Evolutionary conservation across 2,113 vertebrate species (phyloP).

Genomic region (Spermophilus dauricus): DNA sequence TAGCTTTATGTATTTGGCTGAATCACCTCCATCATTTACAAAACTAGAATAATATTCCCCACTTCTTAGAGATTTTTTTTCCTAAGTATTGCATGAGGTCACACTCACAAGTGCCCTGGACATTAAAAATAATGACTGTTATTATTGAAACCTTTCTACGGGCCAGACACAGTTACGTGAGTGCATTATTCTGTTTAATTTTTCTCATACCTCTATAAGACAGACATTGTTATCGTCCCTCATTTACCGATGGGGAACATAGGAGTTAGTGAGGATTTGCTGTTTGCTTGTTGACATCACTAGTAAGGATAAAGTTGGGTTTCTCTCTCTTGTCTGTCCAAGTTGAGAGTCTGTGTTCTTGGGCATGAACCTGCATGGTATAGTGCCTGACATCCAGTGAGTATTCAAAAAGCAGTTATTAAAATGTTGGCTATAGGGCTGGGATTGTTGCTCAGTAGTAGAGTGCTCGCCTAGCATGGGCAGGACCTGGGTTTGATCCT

Average conservation of each 20-base stretch:
- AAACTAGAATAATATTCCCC: neutral
- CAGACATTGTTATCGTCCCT: neutral
- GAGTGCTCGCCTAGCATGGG: too few species aligned
- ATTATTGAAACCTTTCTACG: neutral
- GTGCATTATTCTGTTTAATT: neutral
- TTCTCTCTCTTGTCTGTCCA: neutral
- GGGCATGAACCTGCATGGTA: neutral
- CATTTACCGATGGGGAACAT: neutral
- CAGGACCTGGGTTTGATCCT: too few species aligned
- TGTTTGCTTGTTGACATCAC: neutral
- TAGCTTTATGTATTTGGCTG: neutral
- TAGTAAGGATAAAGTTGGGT: neutral
- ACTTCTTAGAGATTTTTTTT: neutral
- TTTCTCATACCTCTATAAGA: neutral
- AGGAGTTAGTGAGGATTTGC: neutral
- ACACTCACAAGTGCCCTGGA: neutral
- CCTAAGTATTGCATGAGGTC: neutral
- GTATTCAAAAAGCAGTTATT: constrained; percentile 5
- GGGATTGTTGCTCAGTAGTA: too few species aligned
- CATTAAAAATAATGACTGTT: neutral
- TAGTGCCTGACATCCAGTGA: neutral
- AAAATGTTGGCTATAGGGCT: neutral
- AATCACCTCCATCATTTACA: neutral
- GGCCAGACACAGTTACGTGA: neutral
- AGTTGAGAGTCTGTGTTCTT: neutral